These are phyloP conservation scores for Neoarius graeffei DNA, from an alignment of 2,113 vertebrate species.

Conservation along the genomic window DNA sequence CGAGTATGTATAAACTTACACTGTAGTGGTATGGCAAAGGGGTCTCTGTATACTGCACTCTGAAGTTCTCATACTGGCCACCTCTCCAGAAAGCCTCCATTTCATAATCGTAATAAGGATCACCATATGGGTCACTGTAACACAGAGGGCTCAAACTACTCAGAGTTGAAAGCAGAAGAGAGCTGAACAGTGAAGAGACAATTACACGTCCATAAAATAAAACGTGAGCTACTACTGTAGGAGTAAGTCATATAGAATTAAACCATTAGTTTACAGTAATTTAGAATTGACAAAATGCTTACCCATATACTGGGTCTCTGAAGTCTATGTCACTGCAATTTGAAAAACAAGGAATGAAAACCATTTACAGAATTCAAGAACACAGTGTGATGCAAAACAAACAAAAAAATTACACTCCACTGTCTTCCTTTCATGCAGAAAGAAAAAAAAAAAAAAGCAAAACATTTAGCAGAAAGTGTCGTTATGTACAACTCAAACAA, in stretches of 20 bases:
- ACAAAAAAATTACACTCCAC: neutral
- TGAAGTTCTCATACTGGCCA: conserved; percentile 97
- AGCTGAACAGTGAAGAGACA: neutral
- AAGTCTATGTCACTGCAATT: conserved; percentile 79
- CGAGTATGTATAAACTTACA: conserved; percentile 71
- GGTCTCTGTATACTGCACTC: conserved; percentile 95
- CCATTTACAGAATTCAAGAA: neutral
- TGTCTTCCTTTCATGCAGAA: neutral
- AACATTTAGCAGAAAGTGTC: neutral
- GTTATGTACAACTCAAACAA: neutral
- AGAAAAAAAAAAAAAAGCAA: neutral
- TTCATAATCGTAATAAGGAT: conserved; percentile 95
- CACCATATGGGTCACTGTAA: conserved; percentile 85
- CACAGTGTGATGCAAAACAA: neutral
- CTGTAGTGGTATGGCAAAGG: conserved; percentile 86
- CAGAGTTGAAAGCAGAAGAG: neutral
- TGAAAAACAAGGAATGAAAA: neutral
- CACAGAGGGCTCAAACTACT: conserved; percentile 48
- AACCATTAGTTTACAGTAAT: neutral
- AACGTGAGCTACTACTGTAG: neutral
- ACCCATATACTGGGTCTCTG: conserved; percentile 85
- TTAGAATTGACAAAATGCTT: conserved; percentile 52
- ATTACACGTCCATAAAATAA: neutral
- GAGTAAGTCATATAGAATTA: neutral
- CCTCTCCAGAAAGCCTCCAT: conserved; percentile 94